Evolutionary conservation across 2,113 vertebrate genomes (phyloP).

Genomic region (Antechinus flavipes): DNA sequence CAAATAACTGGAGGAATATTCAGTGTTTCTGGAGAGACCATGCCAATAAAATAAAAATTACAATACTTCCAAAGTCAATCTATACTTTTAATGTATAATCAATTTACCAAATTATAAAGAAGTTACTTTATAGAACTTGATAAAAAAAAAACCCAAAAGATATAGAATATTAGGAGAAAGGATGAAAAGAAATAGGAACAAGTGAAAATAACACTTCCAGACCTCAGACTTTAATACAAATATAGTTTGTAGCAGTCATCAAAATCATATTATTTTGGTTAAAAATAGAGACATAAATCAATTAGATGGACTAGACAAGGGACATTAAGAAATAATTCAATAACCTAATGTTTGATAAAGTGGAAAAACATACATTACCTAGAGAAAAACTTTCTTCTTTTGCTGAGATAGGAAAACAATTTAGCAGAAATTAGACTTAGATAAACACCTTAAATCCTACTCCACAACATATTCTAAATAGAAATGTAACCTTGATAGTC

Average conservation of each 20-base stretch:
- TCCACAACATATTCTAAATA: too few species aligned
- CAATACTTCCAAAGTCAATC: background rate
- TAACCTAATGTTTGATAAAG: background rate
- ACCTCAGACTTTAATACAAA: background rate
- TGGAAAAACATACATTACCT: background rate
- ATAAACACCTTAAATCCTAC: too few species aligned
- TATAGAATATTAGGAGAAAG: background rate
- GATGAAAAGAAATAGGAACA: background rate
- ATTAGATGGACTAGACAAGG: background rate
- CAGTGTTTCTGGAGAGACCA: background rate
- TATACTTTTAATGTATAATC: background rate
- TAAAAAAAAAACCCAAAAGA: background rate
- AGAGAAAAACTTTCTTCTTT: background rate
- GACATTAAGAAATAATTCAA: background rate
- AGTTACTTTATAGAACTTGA: background rate
- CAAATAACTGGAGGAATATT: background rate
- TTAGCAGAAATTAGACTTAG: too few species aligned
- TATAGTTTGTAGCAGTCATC: background rate
- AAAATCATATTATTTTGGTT: background rate
- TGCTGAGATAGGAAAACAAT: background rate
- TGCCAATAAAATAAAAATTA: background rate
- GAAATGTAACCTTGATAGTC: too few species aligned
- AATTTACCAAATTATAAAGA: background rate
- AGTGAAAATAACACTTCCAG: background rate
- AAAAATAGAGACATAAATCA: background rate